Conservation (phyloP, 2,797 vertebrate species). For the Gymnoscopelus braueri region DNA sequence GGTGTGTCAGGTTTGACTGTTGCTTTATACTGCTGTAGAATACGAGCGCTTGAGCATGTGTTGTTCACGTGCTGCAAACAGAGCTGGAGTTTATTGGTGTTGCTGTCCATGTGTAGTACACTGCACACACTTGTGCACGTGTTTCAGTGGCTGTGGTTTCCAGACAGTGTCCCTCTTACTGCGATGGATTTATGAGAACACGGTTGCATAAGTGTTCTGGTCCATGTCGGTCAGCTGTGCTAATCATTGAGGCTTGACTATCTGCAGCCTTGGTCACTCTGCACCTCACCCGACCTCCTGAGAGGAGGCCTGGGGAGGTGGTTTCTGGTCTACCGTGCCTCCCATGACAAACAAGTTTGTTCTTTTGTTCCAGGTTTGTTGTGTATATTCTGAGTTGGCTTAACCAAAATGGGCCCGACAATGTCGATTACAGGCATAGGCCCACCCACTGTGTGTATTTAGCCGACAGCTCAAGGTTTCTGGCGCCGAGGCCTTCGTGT, state of each 20-base stretch:
- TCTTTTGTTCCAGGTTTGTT: not conserved
- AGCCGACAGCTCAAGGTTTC: constrained; percentile 1
- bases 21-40: too few relatives aligned
- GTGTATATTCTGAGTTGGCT: constrained; percentile 5
- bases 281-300: not conserved
- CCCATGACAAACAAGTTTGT: not conserved
- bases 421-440: too few relatives aligned
- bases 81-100: too few relatives aligned
- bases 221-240: constrained; percentile 2
- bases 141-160: too few relatives aligned
- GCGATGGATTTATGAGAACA: too few relatives aligned
- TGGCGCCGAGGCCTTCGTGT: not conserved
- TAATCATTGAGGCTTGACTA: constrained; percentile 6
- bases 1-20: too few relatives aligned
- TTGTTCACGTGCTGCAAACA: too few relatives aligned
- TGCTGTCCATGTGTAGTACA: too few relatives aligned
- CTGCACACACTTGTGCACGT: too few relatives aligned
- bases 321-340: too few relatives aligned
- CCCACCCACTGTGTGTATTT: not conserved
- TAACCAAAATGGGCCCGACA: not conserved
- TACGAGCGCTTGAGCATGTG: too few relatives aligned
- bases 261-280: not conserved
- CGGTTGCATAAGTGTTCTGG: not conserved
- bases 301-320: not conserved
- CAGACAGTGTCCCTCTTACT: too few relatives aligned